Evolutionary conservation across 2,888 invertebrate genomes (phyloP).

Genomic region (Vanessa cardui): DNA sequence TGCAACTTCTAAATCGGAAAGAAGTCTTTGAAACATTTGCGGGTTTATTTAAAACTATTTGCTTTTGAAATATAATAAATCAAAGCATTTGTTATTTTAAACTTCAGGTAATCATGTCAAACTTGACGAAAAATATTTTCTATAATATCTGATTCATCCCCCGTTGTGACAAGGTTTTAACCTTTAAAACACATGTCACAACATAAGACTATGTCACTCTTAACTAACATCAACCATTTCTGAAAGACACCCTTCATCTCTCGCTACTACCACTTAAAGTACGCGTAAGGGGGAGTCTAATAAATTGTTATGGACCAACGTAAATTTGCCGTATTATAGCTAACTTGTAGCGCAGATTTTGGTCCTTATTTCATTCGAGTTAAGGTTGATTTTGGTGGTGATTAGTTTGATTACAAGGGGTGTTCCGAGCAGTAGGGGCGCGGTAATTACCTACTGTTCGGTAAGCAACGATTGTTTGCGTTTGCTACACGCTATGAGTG

Average conservation of each 20-base stretch:
- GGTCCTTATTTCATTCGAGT: conserved; percentile 28
- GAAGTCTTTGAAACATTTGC: too few species aligned
- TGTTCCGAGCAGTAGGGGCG: conserved; percentile 58
- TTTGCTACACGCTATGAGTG: conserved; percentile 54
- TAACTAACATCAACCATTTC: conserved; percentile 46
- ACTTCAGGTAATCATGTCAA: conserved; percentile 16
- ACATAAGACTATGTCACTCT: conserved; percentile 55
- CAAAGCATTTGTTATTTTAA: conserved; percentile 10
- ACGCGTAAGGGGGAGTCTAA: conserved; percentile 40
- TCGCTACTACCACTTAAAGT: conserved; percentile 37
- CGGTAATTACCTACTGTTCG: conserved; percentile 69
- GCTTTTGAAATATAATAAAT: too few species aligned
- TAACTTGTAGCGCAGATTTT: conserved; percentile 29
- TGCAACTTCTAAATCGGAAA: too few species aligned
- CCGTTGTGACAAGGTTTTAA: conserved; percentile 53
- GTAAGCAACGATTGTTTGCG: conserved; percentile 64
- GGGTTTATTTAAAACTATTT: too few species aligned
- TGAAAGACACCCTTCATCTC: conserved; percentile 46
- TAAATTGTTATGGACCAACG: conserved; percentile 50
- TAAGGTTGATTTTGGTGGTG: conserved; percentile 42
- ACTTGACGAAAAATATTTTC: conserved; percentile 11
- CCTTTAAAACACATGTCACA: conserved; percentile 59
- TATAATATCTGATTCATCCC: conserved; percentile 48
- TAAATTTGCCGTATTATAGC: conserved; percentile 49
- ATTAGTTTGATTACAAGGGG: conserved; percentile 49